phyloP scores from a whole-genome alignment of 92 coral and sea anemone genomes.

The Palythoa grandis region DNA sequence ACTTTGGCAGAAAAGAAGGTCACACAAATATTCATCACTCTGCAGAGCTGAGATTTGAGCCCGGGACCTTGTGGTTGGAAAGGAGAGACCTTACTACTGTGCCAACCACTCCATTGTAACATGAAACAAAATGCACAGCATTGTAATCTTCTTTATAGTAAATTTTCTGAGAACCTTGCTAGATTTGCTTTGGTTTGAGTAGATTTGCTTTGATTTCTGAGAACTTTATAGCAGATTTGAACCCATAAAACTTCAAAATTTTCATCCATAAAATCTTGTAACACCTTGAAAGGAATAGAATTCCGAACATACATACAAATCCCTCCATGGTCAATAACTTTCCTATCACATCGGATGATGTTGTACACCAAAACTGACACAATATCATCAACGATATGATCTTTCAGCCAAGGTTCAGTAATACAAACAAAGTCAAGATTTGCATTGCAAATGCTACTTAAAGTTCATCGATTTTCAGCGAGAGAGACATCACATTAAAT shows the following conservation, averaged over 20 bases:
- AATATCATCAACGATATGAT: not conserved
- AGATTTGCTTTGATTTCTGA: too few relatives aligned
- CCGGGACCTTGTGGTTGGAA: too few relatives aligned
- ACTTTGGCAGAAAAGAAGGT: too few relatives aligned
- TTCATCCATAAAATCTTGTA: not conserved
- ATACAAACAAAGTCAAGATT: constrained; percentile 13
- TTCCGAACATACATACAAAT: constrained; percentile 11
- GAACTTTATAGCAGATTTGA: too few relatives aligned
- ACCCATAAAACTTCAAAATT: not conserved
- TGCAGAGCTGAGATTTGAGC: too few relatives aligned
- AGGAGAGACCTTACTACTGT: too few relatives aligned
- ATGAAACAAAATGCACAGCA: too few relatives aligned
- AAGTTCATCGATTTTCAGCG: constrained; percentile 13
- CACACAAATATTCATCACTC: too few relatives aligned
- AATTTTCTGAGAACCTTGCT: too few relatives aligned
- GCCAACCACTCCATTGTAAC: too few relatives aligned
- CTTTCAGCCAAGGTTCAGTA: constrained; percentile 18
- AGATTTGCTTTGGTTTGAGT: too few relatives aligned
- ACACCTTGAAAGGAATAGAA: not conserved
- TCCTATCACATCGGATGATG: not conserved
- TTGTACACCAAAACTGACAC: not conserved
- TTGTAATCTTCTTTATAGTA: too few relatives aligned
- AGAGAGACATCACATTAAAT: not conserved
- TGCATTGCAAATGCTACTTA: not conserved
- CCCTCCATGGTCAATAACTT: constrained; percentile 13